Conservation (phyloP, 2,888 invertebrate genomes). For the Phymatocera aterrima region DNA sequence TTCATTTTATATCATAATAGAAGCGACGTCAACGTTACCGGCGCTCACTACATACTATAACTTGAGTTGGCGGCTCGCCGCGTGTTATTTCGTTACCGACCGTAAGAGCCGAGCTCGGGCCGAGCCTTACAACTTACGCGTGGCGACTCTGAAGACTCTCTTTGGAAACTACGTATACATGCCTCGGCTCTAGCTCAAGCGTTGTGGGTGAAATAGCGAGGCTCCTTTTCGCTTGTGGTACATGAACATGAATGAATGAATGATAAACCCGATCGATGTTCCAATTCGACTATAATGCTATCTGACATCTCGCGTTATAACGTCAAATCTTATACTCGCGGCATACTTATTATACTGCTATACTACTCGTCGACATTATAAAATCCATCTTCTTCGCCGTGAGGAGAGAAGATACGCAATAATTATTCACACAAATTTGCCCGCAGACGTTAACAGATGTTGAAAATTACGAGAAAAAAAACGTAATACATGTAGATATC, state of each 20-base stretch:
- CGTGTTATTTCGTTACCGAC: constrained; percentile 10
- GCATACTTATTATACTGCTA: too few species aligned
- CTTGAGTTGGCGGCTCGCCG: too few species aligned
- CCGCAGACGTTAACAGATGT: too few species aligned
- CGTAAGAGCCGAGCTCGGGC: neutral
- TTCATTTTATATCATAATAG: too few species aligned
- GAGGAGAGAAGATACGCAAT: neutral
- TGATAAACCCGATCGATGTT: constrained; percentile 28
- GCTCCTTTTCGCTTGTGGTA: constrained; percentile 40
- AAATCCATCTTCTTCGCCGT: neutral
- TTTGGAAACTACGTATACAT: constrained; percentile 26
- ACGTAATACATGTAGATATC: too few species aligned
- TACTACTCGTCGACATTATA: neutral
- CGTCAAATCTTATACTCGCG: neutral
- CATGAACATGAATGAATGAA: neutral
- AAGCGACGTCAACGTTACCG: constrained; percentile 37
- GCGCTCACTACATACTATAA: too few species aligned
- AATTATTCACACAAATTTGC: too few species aligned
- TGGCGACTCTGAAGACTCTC: constrained; percentile 36
- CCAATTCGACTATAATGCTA: neutral
- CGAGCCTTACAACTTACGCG: neutral
- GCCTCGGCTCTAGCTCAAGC: constrained; percentile 11
- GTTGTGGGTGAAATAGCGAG: constrained; percentile 42
- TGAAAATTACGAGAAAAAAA: too few species aligned
- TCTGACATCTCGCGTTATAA: constrained; percentile 10